These are phyloP conservation scores for Gerosis bhagava DNA, from an alignment of 2,888 invertebrate species.

Conservation along the genomic window DNA sequence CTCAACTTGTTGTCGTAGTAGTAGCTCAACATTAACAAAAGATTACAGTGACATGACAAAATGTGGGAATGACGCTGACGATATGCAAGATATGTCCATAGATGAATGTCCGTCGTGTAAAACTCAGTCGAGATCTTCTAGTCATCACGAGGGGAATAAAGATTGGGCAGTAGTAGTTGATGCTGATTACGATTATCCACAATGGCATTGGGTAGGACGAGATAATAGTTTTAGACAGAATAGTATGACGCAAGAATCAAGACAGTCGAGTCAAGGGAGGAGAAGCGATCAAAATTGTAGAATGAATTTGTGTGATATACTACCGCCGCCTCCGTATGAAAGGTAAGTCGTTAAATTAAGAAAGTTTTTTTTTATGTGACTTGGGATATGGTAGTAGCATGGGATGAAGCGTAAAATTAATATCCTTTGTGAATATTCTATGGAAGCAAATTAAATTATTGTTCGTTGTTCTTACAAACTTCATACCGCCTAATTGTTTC, in stretches of 20 bases:
- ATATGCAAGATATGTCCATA: slow-evolving; percentile 66
- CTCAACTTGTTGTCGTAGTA: slow-evolving; percentile 73
- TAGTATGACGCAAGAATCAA: slow-evolving; percentile 50
- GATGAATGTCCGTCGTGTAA: slow-evolving; percentile 76
- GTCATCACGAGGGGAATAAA: slow-evolving; percentile 68
- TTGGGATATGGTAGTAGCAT: no score
- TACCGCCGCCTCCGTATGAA: slow-evolving; percentile 74
- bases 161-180: slow-evolving; percentile 71
- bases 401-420: no score
- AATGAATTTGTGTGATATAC: slow-evolving; percentile 75
- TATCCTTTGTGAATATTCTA: no score
- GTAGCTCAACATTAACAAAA: slow-evolving; percentile 72
- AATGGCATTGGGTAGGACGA: slow-evolving; percentile 75
- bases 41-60: slow-evolving; percentile 78
- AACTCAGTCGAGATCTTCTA: slow-evolving; percentile 71
- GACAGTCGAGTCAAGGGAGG: slow-evolving; percentile 58
- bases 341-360: slow-evolving; percentile 63
- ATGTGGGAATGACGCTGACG: slow-evolving; percentile 69
- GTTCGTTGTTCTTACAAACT: no score
- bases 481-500: no score
- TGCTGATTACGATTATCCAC: slow-evolving; percentile 75
- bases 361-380: no score
- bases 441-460: no score
- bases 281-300: slow-evolving; percentile 69
- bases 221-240: slow-evolving; percentile 70